Conservation (phyloP, 1,140 invertebrate species). For the Diachasma alloeum region DNA sequence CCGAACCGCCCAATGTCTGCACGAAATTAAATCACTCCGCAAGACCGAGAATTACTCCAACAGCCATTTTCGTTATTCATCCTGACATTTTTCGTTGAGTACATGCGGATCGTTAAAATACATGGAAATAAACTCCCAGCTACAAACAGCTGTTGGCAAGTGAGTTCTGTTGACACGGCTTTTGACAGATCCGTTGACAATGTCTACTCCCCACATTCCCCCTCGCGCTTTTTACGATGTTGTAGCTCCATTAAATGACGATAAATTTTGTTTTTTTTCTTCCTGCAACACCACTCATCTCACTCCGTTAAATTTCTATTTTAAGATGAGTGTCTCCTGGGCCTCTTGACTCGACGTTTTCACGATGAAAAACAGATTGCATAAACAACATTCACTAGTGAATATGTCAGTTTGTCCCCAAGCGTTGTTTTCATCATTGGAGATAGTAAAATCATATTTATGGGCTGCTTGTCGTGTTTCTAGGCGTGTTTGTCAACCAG, state of each 20-base stretch:
- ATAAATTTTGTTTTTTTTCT: constrained; percentile 46
- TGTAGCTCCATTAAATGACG: constrained; percentile 56
- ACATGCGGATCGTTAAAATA: background rate
- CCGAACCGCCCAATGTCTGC: background rate
- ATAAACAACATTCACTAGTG: constrained; percentile 28
- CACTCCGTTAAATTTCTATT: background rate
- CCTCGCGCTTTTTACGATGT: constrained; percentile 55
- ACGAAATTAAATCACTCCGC: constrained; percentile 40
- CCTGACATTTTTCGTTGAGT: background rate
- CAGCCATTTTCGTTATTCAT: background rate
- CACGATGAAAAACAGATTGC: constrained; percentile 32
- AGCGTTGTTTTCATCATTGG: constrained; percentile 13
- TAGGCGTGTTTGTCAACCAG: constrained; percentile 23
- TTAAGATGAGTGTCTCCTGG: background rate
- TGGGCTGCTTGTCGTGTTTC: background rate
- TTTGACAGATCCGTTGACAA: constrained; percentile 64
- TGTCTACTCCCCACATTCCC: constrained; percentile 44
- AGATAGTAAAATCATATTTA: background rate
- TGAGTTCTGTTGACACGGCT: constrained; percentile 58
- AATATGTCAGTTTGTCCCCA: constrained; percentile 28
- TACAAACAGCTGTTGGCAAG: constrained; percentile 56
- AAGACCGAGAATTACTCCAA: background rate
- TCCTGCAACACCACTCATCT: background rate
- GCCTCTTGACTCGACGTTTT: background rate
- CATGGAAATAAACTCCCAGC: background rate